Evolutionary conservation across 2,113 vertebrate genomes (phyloP).

Genomic region (Pardalotus punctatus): DNA sequence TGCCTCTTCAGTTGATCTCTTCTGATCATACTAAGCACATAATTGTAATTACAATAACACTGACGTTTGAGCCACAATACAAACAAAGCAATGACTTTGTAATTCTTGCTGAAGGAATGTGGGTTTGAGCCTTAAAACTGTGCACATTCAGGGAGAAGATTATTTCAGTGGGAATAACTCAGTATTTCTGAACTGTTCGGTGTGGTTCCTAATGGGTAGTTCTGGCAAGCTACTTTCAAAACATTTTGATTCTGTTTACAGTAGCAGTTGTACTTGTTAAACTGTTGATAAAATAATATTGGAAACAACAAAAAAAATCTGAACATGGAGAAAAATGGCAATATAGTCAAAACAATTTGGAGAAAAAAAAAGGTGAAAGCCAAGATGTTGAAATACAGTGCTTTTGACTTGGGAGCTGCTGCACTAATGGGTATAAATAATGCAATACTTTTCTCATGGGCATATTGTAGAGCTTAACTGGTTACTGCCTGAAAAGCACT

Average conservation of each 20-base stretch:
- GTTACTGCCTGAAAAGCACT: neutral
- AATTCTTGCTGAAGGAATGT: neutral
- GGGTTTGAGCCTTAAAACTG: neutral
- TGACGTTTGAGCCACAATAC: neutral
- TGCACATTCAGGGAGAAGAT: neutral
- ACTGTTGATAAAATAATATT: neutral
- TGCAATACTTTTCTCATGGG: neutral
- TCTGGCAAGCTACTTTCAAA: slow-evolving; percentile 5
- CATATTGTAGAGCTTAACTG: neutral
- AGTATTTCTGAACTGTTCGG: neutral
- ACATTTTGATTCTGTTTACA: slow-evolving; percentile 5
- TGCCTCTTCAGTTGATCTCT: neutral
- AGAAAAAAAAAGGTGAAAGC: neutral
- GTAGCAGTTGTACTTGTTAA: neutral
- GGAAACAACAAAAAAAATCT: neutral
- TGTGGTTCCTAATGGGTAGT: neutral
- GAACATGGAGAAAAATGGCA: neutral
- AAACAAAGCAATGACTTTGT: neutral
- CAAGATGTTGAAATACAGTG: neutral
- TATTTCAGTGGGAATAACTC: neutral
- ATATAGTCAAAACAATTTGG: neutral
- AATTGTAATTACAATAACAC: neutral
- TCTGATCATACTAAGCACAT: neutral
- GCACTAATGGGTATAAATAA: slow-evolving; percentile 21
- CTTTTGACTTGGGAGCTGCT: neutral